phyloP scores from a whole-genome alignment of 2,888 invertebrate species.

The Idaea straminata region DNA sequence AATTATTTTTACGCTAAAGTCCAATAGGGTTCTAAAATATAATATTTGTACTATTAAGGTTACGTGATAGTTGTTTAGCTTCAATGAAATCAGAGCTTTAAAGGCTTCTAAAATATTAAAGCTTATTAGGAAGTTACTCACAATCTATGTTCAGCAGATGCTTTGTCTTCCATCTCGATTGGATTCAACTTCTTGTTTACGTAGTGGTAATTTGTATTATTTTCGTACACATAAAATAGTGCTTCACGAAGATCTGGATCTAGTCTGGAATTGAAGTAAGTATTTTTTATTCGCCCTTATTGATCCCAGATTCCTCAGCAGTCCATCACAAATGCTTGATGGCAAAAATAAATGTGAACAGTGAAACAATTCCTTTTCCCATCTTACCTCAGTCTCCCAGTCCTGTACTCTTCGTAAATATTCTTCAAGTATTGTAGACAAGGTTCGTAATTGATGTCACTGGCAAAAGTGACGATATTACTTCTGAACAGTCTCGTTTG shows the following conservation, averaged over 20 bases:
- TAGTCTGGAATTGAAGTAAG: slow-evolving; percentile 40
- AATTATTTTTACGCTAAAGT: no score
- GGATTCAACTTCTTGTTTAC: slow-evolving; percentile 39
- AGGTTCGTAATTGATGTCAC: slow-evolving; percentile 44
- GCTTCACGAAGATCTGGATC: slow-evolving; percentile 63
- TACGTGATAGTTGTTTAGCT: no score
- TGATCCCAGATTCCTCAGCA: no score
- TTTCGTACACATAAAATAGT: slow-evolving; percentile 48
- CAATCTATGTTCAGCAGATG: slow-evolving; percentile 49
- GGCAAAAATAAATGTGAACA: not conserved
- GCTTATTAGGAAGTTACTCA: slow-evolving; percentile 44
- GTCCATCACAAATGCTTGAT: not conserved
- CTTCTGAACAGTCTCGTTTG: slow-evolving; percentile 50
- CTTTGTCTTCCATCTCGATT: slow-evolving; percentile 60
- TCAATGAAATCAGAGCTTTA: no score
- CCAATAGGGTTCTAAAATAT: no score
- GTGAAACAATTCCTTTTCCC: not conserved
- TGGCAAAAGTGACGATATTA: slow-evolving; percentile 54
- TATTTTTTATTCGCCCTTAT: not conserved
- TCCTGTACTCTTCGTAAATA: slow-evolving; percentile 34
- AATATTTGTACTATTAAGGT: no score
- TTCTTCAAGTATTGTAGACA: slow-evolving; percentile 44
- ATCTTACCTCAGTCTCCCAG: slow-evolving; percentile 37
- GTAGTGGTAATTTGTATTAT: slow-evolving; percentile 36
- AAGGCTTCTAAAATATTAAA: no score